Conservation (phyloP, 92 coral and sea anemone genomes). For the Parazoanthus atlanticus region DNA sequence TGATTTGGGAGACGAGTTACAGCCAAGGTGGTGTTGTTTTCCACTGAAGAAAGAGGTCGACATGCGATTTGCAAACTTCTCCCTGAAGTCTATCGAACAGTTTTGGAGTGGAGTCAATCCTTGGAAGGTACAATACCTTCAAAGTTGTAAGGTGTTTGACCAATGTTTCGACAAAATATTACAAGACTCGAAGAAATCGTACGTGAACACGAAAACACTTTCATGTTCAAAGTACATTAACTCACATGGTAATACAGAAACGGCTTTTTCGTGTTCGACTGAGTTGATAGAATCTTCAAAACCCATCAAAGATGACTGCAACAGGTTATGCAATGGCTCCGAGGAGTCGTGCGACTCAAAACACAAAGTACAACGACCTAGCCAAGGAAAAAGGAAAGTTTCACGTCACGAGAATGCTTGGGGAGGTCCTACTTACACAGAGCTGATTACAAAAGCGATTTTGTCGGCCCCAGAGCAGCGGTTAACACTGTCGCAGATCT, state of each 20-base stretch:
- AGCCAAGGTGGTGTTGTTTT: conserved; percentile 19
- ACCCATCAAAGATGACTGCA: neutral
- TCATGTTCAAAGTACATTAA: conserved; percentile 19
- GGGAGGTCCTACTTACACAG: conserved; percentile 46
- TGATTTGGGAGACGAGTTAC: conserved; percentile 16
- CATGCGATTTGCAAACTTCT: neutral
- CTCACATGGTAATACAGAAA: neutral
- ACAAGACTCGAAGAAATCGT: conserved; percentile 11
- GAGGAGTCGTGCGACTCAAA: conserved; percentile 24
- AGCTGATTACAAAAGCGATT: conserved; percentile 37
- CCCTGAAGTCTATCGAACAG: conserved; percentile 21
- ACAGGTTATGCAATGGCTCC: neutral
- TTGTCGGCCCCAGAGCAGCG: conserved; percentile 43
- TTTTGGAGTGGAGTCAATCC: neutral
- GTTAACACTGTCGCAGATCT: conserved; percentile 38
- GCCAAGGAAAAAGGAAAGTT: conserved; percentile 5
- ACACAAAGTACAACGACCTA: conserved; percentile 20
- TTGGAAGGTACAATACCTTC: conserved; percentile 9
- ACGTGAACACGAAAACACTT: neutral
- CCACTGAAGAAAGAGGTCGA: conserved; percentile 29
- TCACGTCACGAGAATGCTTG: conserved; percentile 45
- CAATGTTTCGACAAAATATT: conserved; percentile 33
- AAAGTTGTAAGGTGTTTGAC: conserved; percentile 35
- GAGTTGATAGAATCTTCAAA: conserved; percentile 2
- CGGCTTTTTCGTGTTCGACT: neutral